Percentiles rank a stretch among this genome's conserved stretches.
Conservation (phyloP, 92 coral and sea anemone species). For the Galaxea fascicularis region DNA sequence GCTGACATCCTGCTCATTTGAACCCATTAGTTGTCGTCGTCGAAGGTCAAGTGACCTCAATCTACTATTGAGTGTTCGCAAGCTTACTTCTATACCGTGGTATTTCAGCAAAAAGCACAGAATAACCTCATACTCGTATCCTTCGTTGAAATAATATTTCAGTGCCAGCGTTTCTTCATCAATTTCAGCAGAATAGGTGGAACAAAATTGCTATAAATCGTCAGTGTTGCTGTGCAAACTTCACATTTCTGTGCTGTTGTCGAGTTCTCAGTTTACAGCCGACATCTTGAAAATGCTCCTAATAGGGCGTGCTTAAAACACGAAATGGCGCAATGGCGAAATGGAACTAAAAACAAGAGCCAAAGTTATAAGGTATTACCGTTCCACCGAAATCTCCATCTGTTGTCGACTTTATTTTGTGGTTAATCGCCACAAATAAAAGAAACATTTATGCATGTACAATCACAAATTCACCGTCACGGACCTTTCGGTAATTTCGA, state of each 20-base stretch:
- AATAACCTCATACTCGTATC: conserved; percentile 50
- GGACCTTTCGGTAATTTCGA: no score
- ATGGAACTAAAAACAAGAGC: no score
- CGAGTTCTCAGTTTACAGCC: conserved; percentile 42
- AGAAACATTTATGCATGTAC: no score
- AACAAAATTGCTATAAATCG: conserved; percentile 41
- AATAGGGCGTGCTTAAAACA: no score
- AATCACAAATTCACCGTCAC: no score
- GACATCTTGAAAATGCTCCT: conserved; percentile 49
- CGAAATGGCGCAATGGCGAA: no score
- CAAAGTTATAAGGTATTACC: no score
- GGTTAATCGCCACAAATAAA: no score
- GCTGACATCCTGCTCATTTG: conserved; percentile 49
- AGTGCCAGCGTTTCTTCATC: conserved; percentile 36
- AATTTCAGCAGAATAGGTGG: conserved; percentile 40
- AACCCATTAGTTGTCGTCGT: conserved; percentile 49
- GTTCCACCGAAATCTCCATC: no score
- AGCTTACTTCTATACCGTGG: no score
- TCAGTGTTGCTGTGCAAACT: conserved; percentile 33
- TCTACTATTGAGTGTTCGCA: conserved; percentile 52
- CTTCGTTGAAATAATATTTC: conserved; percentile 36
- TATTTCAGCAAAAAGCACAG: no score
- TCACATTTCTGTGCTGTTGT: conserved; percentile 35
- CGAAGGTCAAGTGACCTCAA: conserved; percentile 56
- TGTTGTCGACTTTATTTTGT: no score